Conservation (phyloP, 2,888 invertebrate genomes). For the Epirrita christyi region DNA sequence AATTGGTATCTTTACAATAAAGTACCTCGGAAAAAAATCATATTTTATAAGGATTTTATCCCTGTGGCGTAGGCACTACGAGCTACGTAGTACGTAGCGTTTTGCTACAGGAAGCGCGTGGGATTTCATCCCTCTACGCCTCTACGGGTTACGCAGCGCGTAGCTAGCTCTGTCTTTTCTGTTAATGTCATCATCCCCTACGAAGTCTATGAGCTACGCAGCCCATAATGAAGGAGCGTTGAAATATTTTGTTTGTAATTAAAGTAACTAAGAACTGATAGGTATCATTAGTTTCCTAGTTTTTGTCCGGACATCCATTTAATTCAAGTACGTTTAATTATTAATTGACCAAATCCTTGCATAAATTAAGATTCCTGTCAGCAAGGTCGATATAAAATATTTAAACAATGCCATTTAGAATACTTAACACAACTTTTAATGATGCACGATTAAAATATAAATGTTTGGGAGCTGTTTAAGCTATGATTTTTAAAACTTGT, state of each 20-base stretch:
- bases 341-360: not conserved
- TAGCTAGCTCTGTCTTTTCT: too few relatives aligned
- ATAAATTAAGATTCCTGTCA: slow-evolving; percentile 4
- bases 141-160: too few relatives aligned
- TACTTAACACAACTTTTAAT: slow-evolving; percentile 2
- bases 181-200: not conserved
- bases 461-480: slow-evolving; percentile 2
- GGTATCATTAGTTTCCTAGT: not conserved
- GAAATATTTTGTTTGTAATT: not conserved
- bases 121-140: too few relatives aligned
- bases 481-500: slow-evolving; percentile 14
- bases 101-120: too few relatives aligned
- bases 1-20: too few relatives aligned
- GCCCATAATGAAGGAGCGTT: not conserved
- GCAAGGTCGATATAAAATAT: slow-evolving; percentile 14
- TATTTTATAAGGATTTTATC: too few relatives aligned
- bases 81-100: not conserved
- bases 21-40: too few relatives aligned
- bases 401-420: slow-evolving; percentile 15
- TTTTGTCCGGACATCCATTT: not conserved
- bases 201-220: not conserved
- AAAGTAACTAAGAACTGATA: too few relatives aligned
- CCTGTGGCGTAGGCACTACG: not conserved
- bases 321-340: not conserved
- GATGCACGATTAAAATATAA: slow-evolving; percentile 4